Evolutionary conservation across 2,797 vertebrate species (phyloP), one percentile per base, ranked within the genome.

Genomic region (Hozukius guyotensis): DNA sequence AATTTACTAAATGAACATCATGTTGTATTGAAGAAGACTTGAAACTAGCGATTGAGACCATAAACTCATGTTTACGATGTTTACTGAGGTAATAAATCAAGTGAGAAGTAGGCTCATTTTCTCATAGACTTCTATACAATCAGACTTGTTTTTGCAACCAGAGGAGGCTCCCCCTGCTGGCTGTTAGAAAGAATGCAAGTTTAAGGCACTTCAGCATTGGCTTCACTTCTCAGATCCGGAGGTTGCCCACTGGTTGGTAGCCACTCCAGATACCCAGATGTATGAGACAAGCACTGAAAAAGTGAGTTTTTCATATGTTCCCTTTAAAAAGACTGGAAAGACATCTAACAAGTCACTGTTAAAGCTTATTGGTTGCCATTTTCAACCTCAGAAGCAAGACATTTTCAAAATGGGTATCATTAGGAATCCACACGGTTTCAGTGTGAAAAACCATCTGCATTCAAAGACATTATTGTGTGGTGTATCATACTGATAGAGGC

Each of bases 181-280:
- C 42, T 1, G 0, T 18, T 46, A 46, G 42, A 46, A 46, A 0
- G 42, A 46, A 46, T 18, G 0, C 42, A 46, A 1, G 0, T 42
- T 42, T 16, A 0, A 42, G 38, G 4, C 38, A 42, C 38, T 42
- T 42, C 38, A 0, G 38, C 38, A 16, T 42, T 42, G 38, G 38
- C 14, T 42, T 42, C 38, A 42, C 38, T 42, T 42, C 0, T 42
- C 38, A 0, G 38, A 13, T 0, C 14, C 0, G 6, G 38, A 42
- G 0, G 38, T 42, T 42, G 0, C 38, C 38, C 38, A 0, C 38
- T 42, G 38, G 14, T 42, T 42, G 38, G 38, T 42, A 42, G 38
- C 3, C 14, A 0, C 38, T 42, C 38, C 38, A 42, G 14, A 42
- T 42, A 42, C 14, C 38, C 38, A 49, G 16, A 49, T 49, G 18